These are phyloP conservation scores for Leptodirus hochenwartii DNA, from an alignment of 2,888 invertebrate species.

Conservation along the genomic window DNA sequence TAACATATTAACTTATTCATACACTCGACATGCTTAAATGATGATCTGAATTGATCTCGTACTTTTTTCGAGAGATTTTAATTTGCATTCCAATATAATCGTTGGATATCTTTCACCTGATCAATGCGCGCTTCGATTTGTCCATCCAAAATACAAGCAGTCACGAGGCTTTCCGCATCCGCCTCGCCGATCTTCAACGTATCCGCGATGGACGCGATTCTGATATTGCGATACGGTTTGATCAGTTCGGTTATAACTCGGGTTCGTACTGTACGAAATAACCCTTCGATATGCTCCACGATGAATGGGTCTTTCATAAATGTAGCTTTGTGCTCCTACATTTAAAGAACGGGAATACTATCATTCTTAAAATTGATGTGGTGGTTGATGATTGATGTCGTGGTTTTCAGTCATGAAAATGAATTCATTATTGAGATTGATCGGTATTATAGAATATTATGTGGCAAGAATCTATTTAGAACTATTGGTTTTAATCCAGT, in stretches of 20 bases:
- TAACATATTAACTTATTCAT: too few species aligned
- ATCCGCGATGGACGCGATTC: conserved; percentile 88
- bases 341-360: too few species aligned
- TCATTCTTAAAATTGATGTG: too few species aligned
- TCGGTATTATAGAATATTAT: too few species aligned
- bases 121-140: conserved; percentile 70
- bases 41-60: conserved; percentile 34
- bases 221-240: conserved; percentile 90
- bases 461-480: too few species aligned
- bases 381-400: too few species aligned
- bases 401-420: too few species aligned
- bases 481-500: conserved; percentile 67
- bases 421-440: too few species aligned
- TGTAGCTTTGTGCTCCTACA: conserved; percentile 15
- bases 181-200: conserved; percentile 77
- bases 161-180: conserved; percentile 88
- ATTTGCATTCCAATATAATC: conserved; percentile 47
- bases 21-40: too few species aligned
- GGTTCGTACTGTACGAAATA: conserved; percentile 84
- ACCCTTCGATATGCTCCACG: conserved; percentile 88
- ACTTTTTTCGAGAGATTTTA: conserved; percentile 24
- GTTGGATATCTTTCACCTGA: conserved; percentile 82
- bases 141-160: conserved; percentile 91
- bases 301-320: conserved; percentile 98
- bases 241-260: conserved; percentile 91